Conservation (phyloP, 2,888 invertebrate genomes). For the Drosophila nigritarsus region DNA sequence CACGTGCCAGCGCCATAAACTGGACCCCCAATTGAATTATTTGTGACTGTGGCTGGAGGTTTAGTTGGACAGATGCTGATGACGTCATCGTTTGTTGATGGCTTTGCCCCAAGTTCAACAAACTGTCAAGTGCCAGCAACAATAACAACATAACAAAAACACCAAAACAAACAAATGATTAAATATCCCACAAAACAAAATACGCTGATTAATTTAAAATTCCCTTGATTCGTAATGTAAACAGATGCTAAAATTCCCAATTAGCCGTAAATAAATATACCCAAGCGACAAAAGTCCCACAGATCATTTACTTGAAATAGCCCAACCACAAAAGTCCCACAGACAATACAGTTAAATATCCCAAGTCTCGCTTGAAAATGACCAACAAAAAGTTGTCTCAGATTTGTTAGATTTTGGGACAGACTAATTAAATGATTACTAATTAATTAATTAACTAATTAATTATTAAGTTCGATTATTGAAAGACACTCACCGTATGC, state of each 20-base stretch:
- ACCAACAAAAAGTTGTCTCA: background rate
- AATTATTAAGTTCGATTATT: background rate
- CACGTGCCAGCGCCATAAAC: conserved; percentile 71
- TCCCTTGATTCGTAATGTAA: background rate
- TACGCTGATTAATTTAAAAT: background rate
- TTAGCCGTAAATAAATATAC: background rate
- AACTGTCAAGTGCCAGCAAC: conserved; percentile 37
- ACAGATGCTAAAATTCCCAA: background rate
- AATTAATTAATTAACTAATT: too few relatives aligned
- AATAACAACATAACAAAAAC: background rate
- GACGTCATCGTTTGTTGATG: conserved; percentile 55
- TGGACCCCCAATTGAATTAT: conserved; percentile 35
- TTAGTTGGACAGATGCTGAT: conserved; percentile 20
- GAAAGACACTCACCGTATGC: conserved; percentile 92
- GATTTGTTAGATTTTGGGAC: background rate
- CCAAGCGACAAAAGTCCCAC: background rate
- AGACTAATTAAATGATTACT: background rate
- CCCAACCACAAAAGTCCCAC: background rate
- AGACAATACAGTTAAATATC: background rate
- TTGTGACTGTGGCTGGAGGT: background rate
- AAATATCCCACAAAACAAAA: background rate
- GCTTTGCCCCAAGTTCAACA: conserved; percentile 45
- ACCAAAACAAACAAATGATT: background rate
- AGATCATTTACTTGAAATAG: background rate
- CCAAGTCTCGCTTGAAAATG: background rate